Evolutionary conservation across 2,797 vertebrate species (phyloP), one percentile per base, ranked within the genome.

Genomic region (Anolis apletophallus): DNA sequence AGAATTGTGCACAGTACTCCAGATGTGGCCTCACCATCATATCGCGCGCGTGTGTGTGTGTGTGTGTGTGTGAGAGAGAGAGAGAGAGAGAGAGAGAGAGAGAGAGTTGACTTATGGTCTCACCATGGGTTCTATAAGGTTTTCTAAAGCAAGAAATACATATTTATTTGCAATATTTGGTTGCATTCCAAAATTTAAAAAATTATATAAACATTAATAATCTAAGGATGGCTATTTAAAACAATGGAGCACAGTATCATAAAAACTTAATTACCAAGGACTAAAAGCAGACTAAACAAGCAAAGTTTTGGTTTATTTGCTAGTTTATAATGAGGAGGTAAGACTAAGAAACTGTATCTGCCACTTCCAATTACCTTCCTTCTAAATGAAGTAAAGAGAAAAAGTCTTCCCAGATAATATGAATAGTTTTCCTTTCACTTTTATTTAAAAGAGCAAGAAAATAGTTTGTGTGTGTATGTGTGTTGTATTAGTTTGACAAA

Each of bases 381-480:
- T 50, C 46, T 52, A 46, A 50, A 46, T 46, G 36, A 73, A 26
- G 21, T 12, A 7, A 46, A 73, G 40, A 16, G 23, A 73, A 7
- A 11, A 14, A 14, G 5, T 29, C 73, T 74, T 52, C 40, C 5
- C 23, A 29, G 23, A 12, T 74, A 26, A 52, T 14, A 12, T 29
- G 23, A 46, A 7, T 74, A 74, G 40, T 74, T 50, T 50, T 46
- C 19, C 19, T 36, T 73, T 73, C 34, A 36, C 5, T 72, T 36
- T 36, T 36, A 50, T 52, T 74, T 23, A 74, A 50, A 74, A 9
- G 23, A 5, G 7, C 6, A 13, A n/a, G 52, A 50, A 75, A 75
- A 75, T 5, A 14, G 12, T 29, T 52, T 76, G 84, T 21, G 71
- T 85, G 86, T 79, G 87, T 59, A 85, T 83, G 83, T 88, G 2